These are phyloP conservation scores for Dermatemys mawii DNA, from an alignment of 2,113 vertebrate genomes.

Conservation along the genomic window DNA sequence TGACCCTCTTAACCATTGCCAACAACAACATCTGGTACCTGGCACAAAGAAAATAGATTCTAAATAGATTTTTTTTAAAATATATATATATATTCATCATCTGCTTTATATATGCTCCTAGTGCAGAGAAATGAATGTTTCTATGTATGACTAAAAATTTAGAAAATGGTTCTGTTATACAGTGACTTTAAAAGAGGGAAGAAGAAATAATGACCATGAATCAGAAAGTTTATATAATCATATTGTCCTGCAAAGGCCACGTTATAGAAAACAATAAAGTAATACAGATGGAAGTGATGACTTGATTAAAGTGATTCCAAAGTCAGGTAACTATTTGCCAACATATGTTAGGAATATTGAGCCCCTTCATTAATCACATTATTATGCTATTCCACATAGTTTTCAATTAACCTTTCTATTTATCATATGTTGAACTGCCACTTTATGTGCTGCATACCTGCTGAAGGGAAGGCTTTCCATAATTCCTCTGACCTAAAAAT, in stretches of 20 bases:
- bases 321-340: slow-evolving; percentile 1
- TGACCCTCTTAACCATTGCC: slow-evolving; percentile 69
- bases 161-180: neutral
- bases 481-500: neutral
- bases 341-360: neutral
- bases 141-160: slow-evolving; percentile 11
- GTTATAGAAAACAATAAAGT: neutral
- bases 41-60: slow-evolving; percentile 64
- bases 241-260: neutral
- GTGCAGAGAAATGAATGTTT: neutral
- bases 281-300: neutral
- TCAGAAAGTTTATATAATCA: neutral
- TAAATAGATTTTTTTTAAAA: slow-evolving; percentile 32
- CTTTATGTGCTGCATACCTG: neutral
- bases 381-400: neutral
- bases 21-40: slow-evolving; percentile 78
- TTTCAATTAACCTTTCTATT: slow-evolving; percentile 29
- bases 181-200: neutral
- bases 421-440: slow-evolving; percentile 1
- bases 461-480: neutral
- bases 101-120: slow-evolving; percentile 63
- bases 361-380: slow-evolving; percentile 23
- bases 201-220: slow-evolving; percentile 24
- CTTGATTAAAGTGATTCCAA: neutral
- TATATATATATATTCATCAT: slow-evolving; percentile 43